Conservation (phyloP, 2,113 vertebrate genomes). For the Chloroceryle aenea region DNA sequence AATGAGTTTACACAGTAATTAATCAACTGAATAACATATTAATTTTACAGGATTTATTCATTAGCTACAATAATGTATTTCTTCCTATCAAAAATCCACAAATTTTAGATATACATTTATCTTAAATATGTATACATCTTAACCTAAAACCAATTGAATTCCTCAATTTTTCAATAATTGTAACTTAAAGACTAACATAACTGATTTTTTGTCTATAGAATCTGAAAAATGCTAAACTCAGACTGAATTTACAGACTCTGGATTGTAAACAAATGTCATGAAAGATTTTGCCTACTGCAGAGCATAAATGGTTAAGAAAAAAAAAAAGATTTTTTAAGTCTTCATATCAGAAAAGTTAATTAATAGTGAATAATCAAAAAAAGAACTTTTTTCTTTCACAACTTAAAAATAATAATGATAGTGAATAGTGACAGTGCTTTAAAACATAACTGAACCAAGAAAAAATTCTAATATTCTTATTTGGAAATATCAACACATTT, state of each 20-base stretch:
- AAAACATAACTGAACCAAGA: background rate
- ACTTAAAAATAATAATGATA: background rate
- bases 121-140: background rate
- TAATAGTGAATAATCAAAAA: background rate
- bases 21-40: background rate
- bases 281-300: background rate
- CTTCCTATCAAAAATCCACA: background rate
- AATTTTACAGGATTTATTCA: background rate
- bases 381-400: background rate
- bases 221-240: background rate
- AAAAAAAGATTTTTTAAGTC: background rate
- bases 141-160: background rate
- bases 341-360: background rate
- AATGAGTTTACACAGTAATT: background rate
- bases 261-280: background rate
- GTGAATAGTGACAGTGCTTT: background rate
- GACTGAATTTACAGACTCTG: background rate
- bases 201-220: background rate
- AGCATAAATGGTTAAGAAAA: background rate
- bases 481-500: background rate
- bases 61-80: background rate
- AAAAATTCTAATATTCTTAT: background rate
- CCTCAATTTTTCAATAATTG: background rate
- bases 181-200: background rate
- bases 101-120: background rate